Base-by-base conservation (phyloP, 2,888 invertebrate species). In the Orchestes rusci region DNA sequence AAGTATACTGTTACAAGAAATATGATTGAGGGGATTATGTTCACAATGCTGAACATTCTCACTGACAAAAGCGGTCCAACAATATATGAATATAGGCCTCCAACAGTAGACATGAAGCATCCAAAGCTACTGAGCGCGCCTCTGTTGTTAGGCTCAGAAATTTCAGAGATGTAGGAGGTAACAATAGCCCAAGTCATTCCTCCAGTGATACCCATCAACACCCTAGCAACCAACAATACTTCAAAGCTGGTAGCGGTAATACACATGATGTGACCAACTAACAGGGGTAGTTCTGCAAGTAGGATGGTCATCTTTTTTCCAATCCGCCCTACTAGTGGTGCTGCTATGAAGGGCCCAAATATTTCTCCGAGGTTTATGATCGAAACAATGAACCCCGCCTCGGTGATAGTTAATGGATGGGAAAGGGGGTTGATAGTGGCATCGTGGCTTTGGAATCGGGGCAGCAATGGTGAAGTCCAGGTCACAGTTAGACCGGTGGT, bases 121-220 rank as follows among this genome's bases (percentile, higher is more conserved):
- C 38, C 13, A 30, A 31, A 7, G 28, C 31, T 38, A 16, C 28
- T 39, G 7, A 47, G 34, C 8, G 38, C 4, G n/a, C 52, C 52
- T 20, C 52, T 16, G 20, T 48, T 50, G 16, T n/a, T 39, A 8
- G 43, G 39, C 18, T 43, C 45, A 15, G 48, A 23, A 12, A 51
- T 50, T 48, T 55, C 55, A 2, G 51, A 50, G 10, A 54, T 33
- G 29, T 53, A 54, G 17, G 39, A 40, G 8, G 54, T 53, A 5
- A 52, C 45, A 1, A 52, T 40, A 12, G 50, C 36, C 39, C 48
- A 52, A 4, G 30, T 34, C 1, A 38, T 43, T 5, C 53, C 53
- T 32, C 34, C 37, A 15, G 45, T 34, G 3, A 53, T 2, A 1
- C 55, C 55, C 19, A 50, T 50, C n/a, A 55, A 36, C 40, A 55